Percentiles rank a stretch among this genome's conserved stretches.
These are phyloP conservation scores for Pseudomyrmex flavicornis DNA, from an alignment of 1,140 invertebrate genomes.

Conservation along the genomic window DNA sequence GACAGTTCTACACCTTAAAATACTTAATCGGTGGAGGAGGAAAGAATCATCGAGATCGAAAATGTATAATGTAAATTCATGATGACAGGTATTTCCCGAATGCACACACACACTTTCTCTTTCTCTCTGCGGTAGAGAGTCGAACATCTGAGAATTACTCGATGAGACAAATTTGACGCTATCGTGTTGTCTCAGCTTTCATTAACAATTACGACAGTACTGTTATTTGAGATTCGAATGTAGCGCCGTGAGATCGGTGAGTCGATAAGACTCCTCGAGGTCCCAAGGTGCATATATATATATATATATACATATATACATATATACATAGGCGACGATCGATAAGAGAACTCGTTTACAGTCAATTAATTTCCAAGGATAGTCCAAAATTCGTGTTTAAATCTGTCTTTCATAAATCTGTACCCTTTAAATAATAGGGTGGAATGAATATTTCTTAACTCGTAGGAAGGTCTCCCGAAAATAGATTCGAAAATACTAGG, in stretches of 20 bases:
- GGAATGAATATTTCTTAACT: constrained; percentile 12
- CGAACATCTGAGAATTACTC: constrained; percentile 28
- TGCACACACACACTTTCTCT: not conserved
- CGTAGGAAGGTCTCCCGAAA: not conserved
- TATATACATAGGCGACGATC: constrained; percentile 1
- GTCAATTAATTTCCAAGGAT: not conserved
- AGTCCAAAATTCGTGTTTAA: constrained; percentile 20
- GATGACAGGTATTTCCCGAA: constrained; percentile 13
- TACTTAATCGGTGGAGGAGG: not conserved
- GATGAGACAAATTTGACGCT: constrained; percentile 50
- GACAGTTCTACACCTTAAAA: not conserved
- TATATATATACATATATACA: not conserved
- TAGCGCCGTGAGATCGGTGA: constrained; percentile 2
- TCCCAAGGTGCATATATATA: not conserved
- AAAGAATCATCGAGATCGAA: constrained; percentile 44
- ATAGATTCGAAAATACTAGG: not conserved
- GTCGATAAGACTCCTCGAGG: constrained; percentile 53
- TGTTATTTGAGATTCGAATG: constrained; percentile 29
- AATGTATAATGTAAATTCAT: constrained; percentile 27
- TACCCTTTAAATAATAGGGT: constrained; percentile 1
- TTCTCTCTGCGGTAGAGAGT: not conserved
- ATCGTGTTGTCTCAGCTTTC: constrained; percentile 20
- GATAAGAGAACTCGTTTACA: constrained; percentile 61
- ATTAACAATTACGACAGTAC: constrained; percentile 63
- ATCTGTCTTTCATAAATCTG: constrained; percentile 55